phyloP scores from a whole-genome alignment of 2,113 vertebrate species.

The Cyrtonyx montezumae region DNA sequence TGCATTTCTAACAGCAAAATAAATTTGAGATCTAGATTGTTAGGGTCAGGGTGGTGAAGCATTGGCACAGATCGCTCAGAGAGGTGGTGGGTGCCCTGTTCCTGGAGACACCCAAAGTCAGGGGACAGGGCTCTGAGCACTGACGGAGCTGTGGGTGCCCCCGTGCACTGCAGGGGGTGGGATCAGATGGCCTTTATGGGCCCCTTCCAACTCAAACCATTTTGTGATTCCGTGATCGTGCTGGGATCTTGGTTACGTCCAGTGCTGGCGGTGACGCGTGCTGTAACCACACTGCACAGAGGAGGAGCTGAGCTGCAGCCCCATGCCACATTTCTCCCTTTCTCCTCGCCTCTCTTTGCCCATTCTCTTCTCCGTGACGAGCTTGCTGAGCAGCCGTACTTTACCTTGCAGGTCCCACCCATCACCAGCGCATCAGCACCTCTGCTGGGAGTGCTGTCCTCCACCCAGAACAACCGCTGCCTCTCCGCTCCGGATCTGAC shows the following conservation, averaged over 20 bases:
- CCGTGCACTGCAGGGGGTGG: no score
- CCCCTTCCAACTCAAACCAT: no score
- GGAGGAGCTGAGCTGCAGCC: neutral
- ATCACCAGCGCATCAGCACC: conserved; percentile 66
- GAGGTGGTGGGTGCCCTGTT: no score
- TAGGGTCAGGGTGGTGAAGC: no score
- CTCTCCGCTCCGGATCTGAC: conserved; percentile 87
- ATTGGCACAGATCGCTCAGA: no score
- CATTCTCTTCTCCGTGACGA: fast-evolving
- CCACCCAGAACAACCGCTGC: conserved; percentile 91
- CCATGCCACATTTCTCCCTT: fast-evolving
- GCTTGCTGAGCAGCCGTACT: neutral
- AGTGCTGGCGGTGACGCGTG: fast-evolving
- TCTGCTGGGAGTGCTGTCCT: conserved; percentile 87
- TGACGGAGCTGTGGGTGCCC: no score
- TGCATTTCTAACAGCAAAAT: neutral
- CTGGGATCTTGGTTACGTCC: neutral
- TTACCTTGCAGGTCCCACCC: conserved; percentile 67
- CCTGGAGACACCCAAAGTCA: no score
- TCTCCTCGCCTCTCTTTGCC: neutral
- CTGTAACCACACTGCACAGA: neutral
- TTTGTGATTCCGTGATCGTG: no score
- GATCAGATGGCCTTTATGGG: no score
- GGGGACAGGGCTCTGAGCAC: no score
- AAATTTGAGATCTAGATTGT: neutral